Evolutionary conservation across 2,888 invertebrate species (phyloP), one percentile per base, ranked within the genome.

Genomic region (Tinea semifulvella): DNA sequence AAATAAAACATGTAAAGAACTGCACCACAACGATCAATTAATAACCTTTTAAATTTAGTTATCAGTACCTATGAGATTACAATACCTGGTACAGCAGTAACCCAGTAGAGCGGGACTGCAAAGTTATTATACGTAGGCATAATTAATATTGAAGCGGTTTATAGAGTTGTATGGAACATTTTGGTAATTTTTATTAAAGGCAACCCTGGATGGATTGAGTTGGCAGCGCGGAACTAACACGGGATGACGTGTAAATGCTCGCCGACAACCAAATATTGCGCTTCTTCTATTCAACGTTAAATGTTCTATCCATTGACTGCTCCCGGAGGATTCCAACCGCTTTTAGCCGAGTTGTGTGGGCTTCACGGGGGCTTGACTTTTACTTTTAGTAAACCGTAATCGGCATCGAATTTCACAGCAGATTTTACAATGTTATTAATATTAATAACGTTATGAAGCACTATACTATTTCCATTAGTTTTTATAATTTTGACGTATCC

Each of bases 201-300:
- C 31, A 31, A n/a, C 31, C 31, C 31, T 31, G 31, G n/a, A n/a
- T 13, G 7, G 31, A 31, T 14, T 31, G n/a, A 31, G 17, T 18
- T 43, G 39, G 27, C 27, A 11, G 43, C 19, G 28, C 45, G 45
- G 36, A 26, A 47, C 28, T 45, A 47, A 47, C 19, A 8, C 43
- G 26, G 20, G 16, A 13, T n/a, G 47, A 47, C 47, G 45, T 27
- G 16, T 45, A 43, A 47, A 47, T 43, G 25, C 44, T 27, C 28
- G 25, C 44, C 38, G 27, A 40, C 40, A 45, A 44, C 40, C 44
- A 47, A 47, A 45, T 47, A 45, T 47, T 47, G 43, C 45, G 42
- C 45, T 45, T 39, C 38, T 45, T 40, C 28, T 40, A 40, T 45
- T 45, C 45, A 40, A 1, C 27, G 28, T 26, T 40, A 28, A 40